Base-by-base conservation (phyloP, 1,140 invertebrate genomes). In the Megalonaias nervosa region DNA sequence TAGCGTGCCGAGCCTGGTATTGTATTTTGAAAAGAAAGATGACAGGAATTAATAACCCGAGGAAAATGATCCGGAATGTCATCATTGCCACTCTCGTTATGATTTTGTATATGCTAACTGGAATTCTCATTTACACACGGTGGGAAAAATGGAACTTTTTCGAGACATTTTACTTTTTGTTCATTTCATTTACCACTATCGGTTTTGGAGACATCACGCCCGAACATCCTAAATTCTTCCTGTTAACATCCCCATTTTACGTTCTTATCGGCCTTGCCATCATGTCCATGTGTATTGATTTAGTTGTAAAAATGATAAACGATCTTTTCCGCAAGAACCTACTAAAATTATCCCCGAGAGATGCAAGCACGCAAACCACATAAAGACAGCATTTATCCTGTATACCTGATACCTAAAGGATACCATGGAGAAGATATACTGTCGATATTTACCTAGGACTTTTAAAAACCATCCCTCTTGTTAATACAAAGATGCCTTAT, bases 151-250 rank as follows among this genome's bases (percentile, higher is more conserved):
- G 97, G 97, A 94, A 93, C 58, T 93, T 97, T 23, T 91, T 99
- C 17, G 97, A 98, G 85, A 96, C 96, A 38, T 95, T 96, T 76
- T 99, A 97, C 90, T 99, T 98, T 88, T 97, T 97, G 84, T 98
- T 98, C 91, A 97, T 97, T 48, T 97, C 93, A 6, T 86, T 94
- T 57, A 90, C 86, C 67, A 92, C 91, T 2, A 91, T 92, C 58
- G 90, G 93, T 93, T 97, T 98, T 84, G 97, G 97, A 62, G 97
- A 98, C 91, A 93, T 95, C 80, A 95, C 97, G 9, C 97, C 97
- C 9, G 92, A 93, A 90, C 94, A 97, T 92, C 96, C 96, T 16
- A 94, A 96, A 87, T 97, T 95, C 82, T 97, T 98, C 94, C 96
- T 85, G 1, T 79, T 88, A 23, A 59, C 38, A 98, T 96, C 97